These are phyloP conservation scores for Poecilia latipinna DNA, from an alignment of 2,113 vertebrate species.

Conservation along the genomic window DNA sequence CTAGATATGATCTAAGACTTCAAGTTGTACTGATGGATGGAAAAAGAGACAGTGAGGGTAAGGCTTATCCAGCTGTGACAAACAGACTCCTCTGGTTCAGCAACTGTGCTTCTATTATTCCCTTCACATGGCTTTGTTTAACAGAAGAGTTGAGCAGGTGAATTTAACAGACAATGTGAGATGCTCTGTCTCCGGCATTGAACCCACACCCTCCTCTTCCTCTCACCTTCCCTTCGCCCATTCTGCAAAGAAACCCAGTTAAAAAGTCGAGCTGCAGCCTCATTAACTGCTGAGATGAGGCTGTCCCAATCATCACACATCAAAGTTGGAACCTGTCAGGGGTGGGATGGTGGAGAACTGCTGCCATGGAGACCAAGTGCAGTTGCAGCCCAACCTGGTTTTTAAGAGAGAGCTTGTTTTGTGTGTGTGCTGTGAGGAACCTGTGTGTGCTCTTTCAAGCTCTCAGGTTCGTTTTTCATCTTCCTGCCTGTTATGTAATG, in stretches of 20 bases:
- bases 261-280: slow-evolving; percentile 5
- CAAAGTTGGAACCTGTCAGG: slow-evolving; percentile 50
- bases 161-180: background rate
- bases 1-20: too few species aligned
- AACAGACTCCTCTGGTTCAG: too few species aligned
- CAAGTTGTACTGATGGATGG: too few species aligned
- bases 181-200: slow-evolving; percentile 3
- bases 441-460: background rate
- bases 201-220: slow-evolving; percentile 8
- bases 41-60: too few species aligned
- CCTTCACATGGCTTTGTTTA: background rate
- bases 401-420: background rate
- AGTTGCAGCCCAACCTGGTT: slow-evolving; percentile 18
- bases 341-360: slow-evolving; percentile 14
- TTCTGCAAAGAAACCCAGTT: background rate
- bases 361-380: slow-evolving; percentile 55
- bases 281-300: slow-evolving; percentile 25
- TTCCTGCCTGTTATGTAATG: background rate
- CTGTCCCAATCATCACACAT: slow-evolving; percentile 29
- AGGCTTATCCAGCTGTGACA: too few species aligned
- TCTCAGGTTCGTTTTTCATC: background rate
- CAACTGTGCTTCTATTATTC: too few species aligned
- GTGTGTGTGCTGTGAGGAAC: background rate
- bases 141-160: background rate
- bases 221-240: background rate